Evolutionary conservation across 2,797 vertebrate genomes (phyloP).

Genomic region (Agapornis canus): DNA sequence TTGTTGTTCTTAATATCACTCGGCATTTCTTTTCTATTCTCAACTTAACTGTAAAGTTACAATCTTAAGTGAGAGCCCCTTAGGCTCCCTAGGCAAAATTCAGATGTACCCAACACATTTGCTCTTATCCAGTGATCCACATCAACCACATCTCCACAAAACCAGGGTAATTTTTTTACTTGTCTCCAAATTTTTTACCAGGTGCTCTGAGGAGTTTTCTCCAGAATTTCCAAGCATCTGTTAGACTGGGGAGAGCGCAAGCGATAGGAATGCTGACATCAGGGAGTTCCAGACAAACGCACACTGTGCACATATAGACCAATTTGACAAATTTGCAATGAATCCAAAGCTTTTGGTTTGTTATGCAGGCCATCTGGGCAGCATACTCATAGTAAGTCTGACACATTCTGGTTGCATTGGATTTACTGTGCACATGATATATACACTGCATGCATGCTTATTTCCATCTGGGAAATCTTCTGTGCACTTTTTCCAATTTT

Average conservation of each 20-base stretch:
- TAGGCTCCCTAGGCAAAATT: background rate
- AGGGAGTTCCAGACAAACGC: conserved; percentile 51
- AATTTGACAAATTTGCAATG: conserved; percentile 44
- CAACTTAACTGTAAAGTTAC: background rate
- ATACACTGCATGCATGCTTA: conserved; percentile 31
- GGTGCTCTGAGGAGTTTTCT: background rate
- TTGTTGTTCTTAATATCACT: background rate
- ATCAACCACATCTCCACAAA: background rate
- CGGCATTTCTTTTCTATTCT: background rate
- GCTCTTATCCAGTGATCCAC: background rate
- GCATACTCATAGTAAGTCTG: conserved; percentile 58
- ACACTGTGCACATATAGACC: conserved; percentile 39
- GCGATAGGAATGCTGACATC: conserved; percentile 23
- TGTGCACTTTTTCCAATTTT: conserved; percentile 38
- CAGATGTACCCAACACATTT: background rate
- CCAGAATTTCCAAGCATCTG: conserved; percentile 44
- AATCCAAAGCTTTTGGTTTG: conserved; percentile 55
- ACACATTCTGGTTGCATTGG: conserved; percentile 52
- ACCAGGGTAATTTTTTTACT: background rate
- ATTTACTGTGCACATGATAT: conserved; percentile 41
- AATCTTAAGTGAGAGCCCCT: background rate
- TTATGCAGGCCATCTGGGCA: conserved; percentile 70
- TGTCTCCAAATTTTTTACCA: background rate
- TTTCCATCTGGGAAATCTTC: conserved; percentile 65
- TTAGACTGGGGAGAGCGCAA: background rate